Evolutionary conservation across 2,888 invertebrate genomes (phyloP), one percentile per base, ranked within the genome.

Genomic region (Plemyria rubiginata): DNA sequence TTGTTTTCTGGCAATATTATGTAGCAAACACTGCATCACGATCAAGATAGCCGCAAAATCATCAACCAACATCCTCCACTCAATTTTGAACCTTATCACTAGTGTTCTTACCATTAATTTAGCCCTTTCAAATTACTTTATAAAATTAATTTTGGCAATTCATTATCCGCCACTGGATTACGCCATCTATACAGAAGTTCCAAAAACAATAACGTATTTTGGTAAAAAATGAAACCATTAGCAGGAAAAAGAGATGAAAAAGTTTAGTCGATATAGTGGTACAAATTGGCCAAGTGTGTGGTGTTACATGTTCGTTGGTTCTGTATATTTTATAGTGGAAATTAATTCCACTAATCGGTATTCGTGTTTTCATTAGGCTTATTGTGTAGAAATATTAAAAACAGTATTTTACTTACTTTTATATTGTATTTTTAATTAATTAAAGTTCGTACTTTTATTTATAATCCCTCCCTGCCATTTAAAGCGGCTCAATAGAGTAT

Each of bases 151-250:
- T 22, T 70, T 67, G 62, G 54, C 69, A 57, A 61, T 73, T 71
- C 68, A 75, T 75, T 74, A 73, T n/a, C 28, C 58, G 71, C 74
- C 67, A 65, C 76, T 54, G 73, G 64, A 68, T 71, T 75, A 76
- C 76, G 70, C 73, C 51, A 32, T 54, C 49, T 55, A 55, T 16
- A 65, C 72, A 72, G 57, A 71, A 66, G 66, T 65, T 62, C 67
- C 74, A 67, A 73, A 74, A 73, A 74, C 72, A 73, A 73, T 71
- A 74, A 72, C 62, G 64, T 67, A 48, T 65, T 63, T 65, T 65
- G 63, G 57, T 60, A 70, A 70, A 70, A 69, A 67, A 63, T 61
- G 52, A 71, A 74, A 68, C 68, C 71, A 72, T 73, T 72, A 70
- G 60, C 63, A 49, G 60, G 43, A 60, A 58, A 59, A 60, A 65